Base-by-base conservation (phyloP, 2,797 vertebrate species). In the Pseudocheirus occidentalis region DNA sequence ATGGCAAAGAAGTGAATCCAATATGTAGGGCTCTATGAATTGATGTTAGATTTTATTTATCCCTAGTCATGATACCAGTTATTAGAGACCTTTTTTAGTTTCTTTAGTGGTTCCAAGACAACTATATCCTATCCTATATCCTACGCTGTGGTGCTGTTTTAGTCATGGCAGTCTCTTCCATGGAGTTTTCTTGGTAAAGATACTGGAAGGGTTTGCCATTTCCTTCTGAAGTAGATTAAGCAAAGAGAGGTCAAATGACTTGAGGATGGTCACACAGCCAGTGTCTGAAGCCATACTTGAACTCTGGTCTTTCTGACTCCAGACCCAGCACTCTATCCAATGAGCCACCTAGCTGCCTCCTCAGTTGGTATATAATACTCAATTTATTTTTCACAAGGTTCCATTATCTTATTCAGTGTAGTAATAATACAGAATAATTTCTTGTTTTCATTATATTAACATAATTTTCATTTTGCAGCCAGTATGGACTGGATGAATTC, bases 401-500 rank as follows among this genome's bases (percentile, higher is more conserved):
- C 46, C 97, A 57, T 97, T 28, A 58, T 92, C 29, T 95, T 93
- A 4, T 57, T 96, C 94, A 97, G 24, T 6, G 46, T 29, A 95
- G 2, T 5, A 90, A 92, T 95, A 97, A 91, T 53, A 94, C 9
- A 9, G 6, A 96, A 96, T 92, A 91, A 90, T 58, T 66, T 89
- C 81, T 24, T 92, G 92, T 95, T 97, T 96, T 97, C 59, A 62
- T 97, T 96, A 95, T 3, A 94, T 94, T 97, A 92, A 96, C 66
- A 93, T 94, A 96, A 95, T 21, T 29, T 97, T 97, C 97, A 97
- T 95, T 96, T 90, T 90, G n/a, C 4, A 40, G 2, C 16, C 53
- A 97, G 46, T 11, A 94, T 95, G 95, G 93, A 96, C 97, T 94
- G 0, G 5, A 96, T 94, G 95, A 66, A 91, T 97, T 97, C 92